Percentiles rank a stretch among this genome's conserved stretches.
phyloP scores from a whole-genome alignment of 2,888 invertebrate species.

The Tetropium fuscum region DNA sequence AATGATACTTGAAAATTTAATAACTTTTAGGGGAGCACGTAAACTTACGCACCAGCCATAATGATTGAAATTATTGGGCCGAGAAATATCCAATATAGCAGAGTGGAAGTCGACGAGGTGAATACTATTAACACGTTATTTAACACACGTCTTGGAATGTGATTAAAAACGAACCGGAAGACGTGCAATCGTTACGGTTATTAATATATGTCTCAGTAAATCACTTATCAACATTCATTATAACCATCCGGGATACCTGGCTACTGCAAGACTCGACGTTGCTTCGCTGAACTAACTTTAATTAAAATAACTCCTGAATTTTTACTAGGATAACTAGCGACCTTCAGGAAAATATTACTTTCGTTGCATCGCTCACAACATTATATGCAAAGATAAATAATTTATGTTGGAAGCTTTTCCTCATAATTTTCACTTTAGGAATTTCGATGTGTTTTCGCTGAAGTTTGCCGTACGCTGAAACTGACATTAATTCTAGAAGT shows the following conservation, averaged over 20 bases:
- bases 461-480: too few species aligned
- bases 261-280: slow-evolving; percentile 1
- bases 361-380: slow-evolving; percentile 10
- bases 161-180: slow-evolving; percentile 31
- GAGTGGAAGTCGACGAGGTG: slow-evolving; percentile 14
- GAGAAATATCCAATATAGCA: slow-evolving; percentile 27
- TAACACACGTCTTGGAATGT: slow-evolving; percentile 34
- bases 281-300: slow-evolving; percentile 11
- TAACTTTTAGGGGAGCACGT: neutral
- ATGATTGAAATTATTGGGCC: slow-evolving; percentile 29
- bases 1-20: slow-evolving; percentile 8
- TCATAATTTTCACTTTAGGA: slow-evolving; percentile 12
- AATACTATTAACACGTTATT: slow-evolving; percentile 32
- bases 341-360: slow-evolving; percentile 9
- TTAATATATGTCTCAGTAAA: slow-evolving; percentile 32
- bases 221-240: slow-evolving; percentile 33
- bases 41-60: neutral
- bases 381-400: slow-evolving; percentile 10
- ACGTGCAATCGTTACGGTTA: slow-evolving; percentile 36
- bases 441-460: too few species aligned
- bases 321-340: slow-evolving; percentile 14
- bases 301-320: slow-evolving; percentile 26
- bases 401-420: slow-evolving; percentile 13
- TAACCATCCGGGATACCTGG: slow-evolving; percentile 14
- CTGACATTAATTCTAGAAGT: too few species aligned